These are phyloP conservation scores for Xenopus tropicalis DNA, from an alignment of 2,113 vertebrate species.

Conservation along the genomic window UCB_Xtro_10.0 CM004443.2:52656501-52657000, in stretches of 20 bases:
- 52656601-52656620: conserved; percentile 9
- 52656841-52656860: no score
- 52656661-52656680: not conserved
- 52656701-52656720: not conserved
- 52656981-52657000: not conserved
- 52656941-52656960: no score
- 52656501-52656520: conserved; percentile 91
- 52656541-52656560: conserved; percentile 39
- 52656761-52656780: no score
- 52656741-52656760: no score
- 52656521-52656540: conserved; percentile 74
- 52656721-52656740: not conserved
- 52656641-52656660: conserved; percentile 57
- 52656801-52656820: no score
- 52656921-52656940: no score
- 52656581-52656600: not conserved
- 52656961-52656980: no score
- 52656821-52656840: no score
- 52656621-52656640: conserved; percentile 60
- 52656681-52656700: not conserved
- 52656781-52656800: no score
- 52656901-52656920: no score
- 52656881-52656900: no score
- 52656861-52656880: no score
- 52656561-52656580: conserved; percentile 44